Evolutionary conservation across 2,888 invertebrate genomes (phyloP).

Genomic region (Tetragnatha montana): DNA sequence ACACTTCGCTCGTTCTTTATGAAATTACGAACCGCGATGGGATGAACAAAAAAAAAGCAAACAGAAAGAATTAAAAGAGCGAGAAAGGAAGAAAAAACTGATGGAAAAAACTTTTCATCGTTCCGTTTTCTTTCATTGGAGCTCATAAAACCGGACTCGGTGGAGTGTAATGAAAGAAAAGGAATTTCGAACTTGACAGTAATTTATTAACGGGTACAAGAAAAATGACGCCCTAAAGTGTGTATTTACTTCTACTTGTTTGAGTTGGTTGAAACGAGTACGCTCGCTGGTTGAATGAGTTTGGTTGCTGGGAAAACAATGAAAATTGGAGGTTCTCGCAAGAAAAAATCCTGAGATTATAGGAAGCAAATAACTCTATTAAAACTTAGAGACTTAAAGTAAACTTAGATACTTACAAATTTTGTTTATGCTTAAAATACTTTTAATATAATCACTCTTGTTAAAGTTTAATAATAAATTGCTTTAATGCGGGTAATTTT

Average conservation of each 20-base stretch:
- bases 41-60: constrained; percentile 2
- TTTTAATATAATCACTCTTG: too few relatives aligned
- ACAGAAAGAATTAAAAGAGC: not conserved
- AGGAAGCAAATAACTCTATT: not conserved
- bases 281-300: not conserved
- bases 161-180: constrained; percentile 38
- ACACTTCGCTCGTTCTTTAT: constrained; percentile 55
- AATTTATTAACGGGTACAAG: constrained; percentile 1
- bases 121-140: constrained; percentile 26
- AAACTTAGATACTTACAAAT: too few relatives aligned
- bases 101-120: constrained; percentile 1
- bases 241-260: not conserved
- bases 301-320: not conserved
- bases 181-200: constrained; percentile 17
- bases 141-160: constrained; percentile 14
- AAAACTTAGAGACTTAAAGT: too few relatives aligned
- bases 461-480: too few relatives aligned
- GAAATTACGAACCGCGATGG: constrained; percentile 34
- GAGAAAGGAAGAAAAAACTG: constrained; percentile 1
- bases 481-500: too few relatives aligned
- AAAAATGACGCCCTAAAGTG: not conserved
- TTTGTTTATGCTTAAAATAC: too few relatives aligned
- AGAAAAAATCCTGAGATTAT: not conserved
- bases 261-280: not conserved
- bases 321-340: not conserved